Percentiles rank a stretch among this genome's conserved stretches.
phyloP scores from a whole-genome alignment of 2,888 invertebrate genomes.

The Apomyelois bistriatella region DNA sequence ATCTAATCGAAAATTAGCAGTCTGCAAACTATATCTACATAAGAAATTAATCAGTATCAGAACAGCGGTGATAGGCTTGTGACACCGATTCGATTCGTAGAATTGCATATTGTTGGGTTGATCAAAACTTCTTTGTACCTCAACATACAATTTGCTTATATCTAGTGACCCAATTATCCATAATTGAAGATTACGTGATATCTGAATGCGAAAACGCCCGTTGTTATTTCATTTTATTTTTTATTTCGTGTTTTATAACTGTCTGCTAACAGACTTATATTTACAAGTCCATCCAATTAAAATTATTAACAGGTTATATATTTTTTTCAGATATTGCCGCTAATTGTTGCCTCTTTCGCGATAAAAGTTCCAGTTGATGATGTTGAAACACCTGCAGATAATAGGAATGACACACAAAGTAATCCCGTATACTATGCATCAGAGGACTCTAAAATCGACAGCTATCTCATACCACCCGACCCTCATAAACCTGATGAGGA shows the following conservation, averaged over 20 bases:
- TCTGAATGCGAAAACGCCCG: constrained; percentile 18
- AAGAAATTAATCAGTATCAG: neutral
- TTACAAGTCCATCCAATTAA: constrained; percentile 7
- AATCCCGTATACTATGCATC: constrained; percentile 50
- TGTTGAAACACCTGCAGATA: constrained; percentile 28
- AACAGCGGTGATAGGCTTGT: neutral
- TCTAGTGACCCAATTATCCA: constrained; percentile 56
- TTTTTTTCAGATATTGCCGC: constrained; percentile 51
- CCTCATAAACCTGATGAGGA: constrained; percentile 45
- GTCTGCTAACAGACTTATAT: constrained; percentile 18
- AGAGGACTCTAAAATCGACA: constrained; percentile 45
- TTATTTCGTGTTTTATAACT: constrained; percentile 32
- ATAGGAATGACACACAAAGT: constrained; percentile 30
- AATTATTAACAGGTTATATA: constrained; percentile 6
- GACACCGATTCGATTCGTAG: neutral
- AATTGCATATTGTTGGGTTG: neutral
- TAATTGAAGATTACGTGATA: constrained; percentile 57
- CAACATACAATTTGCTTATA: constrained; percentile 32
- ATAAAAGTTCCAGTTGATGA: constrained; percentile 59
- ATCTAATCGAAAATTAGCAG: too few relatives aligned
- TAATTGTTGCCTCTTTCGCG: constrained; percentile 38
- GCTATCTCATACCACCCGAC: constrained; percentile 56
- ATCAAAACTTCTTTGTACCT: constrained; percentile 14
- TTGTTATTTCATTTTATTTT: constrained; percentile 27
- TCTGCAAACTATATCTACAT: neutral